phyloP scores from a whole-genome alignment of 2,888 invertebrate genomes.

The Selenia dentaria region DNA sequence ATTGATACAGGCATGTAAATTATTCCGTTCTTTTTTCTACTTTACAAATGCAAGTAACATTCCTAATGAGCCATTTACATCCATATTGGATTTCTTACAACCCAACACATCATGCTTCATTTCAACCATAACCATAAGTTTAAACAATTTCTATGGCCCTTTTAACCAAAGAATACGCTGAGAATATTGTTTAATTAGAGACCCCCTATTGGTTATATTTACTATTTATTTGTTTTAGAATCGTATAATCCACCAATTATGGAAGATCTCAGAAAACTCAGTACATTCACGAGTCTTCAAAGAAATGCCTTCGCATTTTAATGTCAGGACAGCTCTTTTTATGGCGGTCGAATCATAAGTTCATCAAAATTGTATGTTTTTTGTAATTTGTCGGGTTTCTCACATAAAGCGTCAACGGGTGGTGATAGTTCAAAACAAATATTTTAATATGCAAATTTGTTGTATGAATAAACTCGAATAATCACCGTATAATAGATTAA shows the following conservation, averaged over 20 bases:
- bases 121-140: conserved; percentile 48
- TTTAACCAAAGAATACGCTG: conserved; percentile 34
- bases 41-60: conserved; percentile 7
- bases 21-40: conserved; percentile 3
- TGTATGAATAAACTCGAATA: conserved; percentile 28
- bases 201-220: conserved; percentile 56
- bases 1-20: conserved; percentile 5
- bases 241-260: conserved; percentile 9
- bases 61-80: conserved; percentile 18
- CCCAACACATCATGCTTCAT: conserved; percentile 51
- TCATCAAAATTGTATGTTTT: conserved; percentile 43
- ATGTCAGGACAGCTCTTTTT: conserved; percentile 5
- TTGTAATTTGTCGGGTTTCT: conserved; percentile 64
- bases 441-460: conserved; percentile 30
- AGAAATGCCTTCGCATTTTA: not conserved
- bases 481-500: conserved; percentile 29
- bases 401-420: conserved; percentile 46
- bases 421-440: conserved; percentile 29
- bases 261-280: not conserved
- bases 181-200: conserved; percentile 66
- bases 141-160: conserved; percentile 58
- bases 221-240: conserved; percentile 51
- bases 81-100: conserved; percentile 59
- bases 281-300: not conserved
- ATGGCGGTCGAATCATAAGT: conserved; percentile 35